Evolutionary conservation across 2,888 invertebrate species (phyloP).

Genomic region (Tipula lateralis): DNA sequence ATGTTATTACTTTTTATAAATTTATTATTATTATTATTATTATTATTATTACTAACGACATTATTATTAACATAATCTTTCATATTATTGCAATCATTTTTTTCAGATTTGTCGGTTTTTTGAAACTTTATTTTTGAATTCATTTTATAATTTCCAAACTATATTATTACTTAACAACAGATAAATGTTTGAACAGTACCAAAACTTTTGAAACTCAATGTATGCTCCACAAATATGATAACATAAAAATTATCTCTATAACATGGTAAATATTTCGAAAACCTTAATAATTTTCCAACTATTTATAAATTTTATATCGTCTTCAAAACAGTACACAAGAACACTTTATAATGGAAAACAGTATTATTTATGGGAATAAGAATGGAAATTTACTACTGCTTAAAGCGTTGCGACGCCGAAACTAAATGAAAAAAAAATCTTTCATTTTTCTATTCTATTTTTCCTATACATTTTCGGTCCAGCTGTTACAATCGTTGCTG

Average conservation of each 20-base stretch:
- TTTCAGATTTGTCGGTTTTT: not conserved
- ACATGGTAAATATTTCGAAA: not conserved
- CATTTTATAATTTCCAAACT: not conserved
- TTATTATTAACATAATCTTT: not conserved
- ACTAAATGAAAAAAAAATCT: constrained; percentile 33
- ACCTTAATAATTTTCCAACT: constrained; percentile 19
- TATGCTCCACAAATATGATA: not conserved
- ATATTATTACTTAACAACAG: not conserved
- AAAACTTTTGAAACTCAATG: not conserved
- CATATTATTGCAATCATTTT: not conserved
- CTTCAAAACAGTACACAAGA: not conserved
- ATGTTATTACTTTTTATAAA: not conserved
- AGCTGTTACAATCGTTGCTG: constrained; percentile 26
- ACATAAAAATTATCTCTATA: not conserved
- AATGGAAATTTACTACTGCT: constrained; percentile 35
- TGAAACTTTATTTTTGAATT: not conserved
- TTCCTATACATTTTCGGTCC: constrained; percentile 13
- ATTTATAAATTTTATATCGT: constrained; percentile 25
- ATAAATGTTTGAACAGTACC: not conserved
- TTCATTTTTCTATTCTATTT: not conserved
- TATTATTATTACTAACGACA: not conserved
- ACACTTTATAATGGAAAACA: not conserved
- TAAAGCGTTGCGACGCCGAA: constrained; percentile 37
- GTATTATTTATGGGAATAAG: constrained; percentile 29
- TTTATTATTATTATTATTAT: not conserved